phyloP scores from a whole-genome alignment of 2,888 invertebrate genomes.

The Leptopilina syphax region DNA sequence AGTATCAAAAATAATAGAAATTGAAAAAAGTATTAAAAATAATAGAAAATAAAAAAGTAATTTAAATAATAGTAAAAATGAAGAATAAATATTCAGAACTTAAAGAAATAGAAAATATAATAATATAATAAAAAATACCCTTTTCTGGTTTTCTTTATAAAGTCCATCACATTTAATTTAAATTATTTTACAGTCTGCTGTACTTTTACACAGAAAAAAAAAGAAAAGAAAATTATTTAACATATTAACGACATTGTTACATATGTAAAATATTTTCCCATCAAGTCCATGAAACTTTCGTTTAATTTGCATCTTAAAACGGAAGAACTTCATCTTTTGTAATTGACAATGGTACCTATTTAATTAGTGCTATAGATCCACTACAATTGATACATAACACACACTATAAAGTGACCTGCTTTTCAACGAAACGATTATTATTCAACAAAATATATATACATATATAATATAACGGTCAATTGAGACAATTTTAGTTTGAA shows the following conservation, averaged over 20 bases:
- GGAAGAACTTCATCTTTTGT: constrained; percentile 58
- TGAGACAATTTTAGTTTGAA: constrained; percentile 49
- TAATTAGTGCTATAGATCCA: constrained; percentile 58
- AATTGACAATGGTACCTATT: constrained; percentile 58
- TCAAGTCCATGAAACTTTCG: constrained; percentile 46
- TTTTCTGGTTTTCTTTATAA: too few species aligned
- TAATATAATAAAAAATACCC: too few species aligned
- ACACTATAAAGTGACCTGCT: constrained; percentile 56
- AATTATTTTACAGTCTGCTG: too few species aligned
- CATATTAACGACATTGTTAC: not conserved
- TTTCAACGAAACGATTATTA: constrained; percentile 55
- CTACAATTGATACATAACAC: constrained; percentile 49
- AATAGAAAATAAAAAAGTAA: too few species aligned
- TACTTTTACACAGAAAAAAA: too few species aligned
- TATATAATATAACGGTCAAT: constrained; percentile 37
- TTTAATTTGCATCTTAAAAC: constrained; percentile 56
- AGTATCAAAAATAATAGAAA: too few species aligned
- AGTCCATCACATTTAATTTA: too few species aligned
- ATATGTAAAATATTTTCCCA: constrained; percentile 1
- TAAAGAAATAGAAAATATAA: too few species aligned
- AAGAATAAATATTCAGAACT: too few species aligned
- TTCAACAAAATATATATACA: constrained; percentile 45
- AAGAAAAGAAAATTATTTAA: not conserved
- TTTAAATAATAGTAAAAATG: too few species aligned
- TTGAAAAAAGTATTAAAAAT: too few species aligned